phyloP scores from a whole-genome alignment of 2,888 invertebrate genomes.

The Byasa hedistus region DNA sequence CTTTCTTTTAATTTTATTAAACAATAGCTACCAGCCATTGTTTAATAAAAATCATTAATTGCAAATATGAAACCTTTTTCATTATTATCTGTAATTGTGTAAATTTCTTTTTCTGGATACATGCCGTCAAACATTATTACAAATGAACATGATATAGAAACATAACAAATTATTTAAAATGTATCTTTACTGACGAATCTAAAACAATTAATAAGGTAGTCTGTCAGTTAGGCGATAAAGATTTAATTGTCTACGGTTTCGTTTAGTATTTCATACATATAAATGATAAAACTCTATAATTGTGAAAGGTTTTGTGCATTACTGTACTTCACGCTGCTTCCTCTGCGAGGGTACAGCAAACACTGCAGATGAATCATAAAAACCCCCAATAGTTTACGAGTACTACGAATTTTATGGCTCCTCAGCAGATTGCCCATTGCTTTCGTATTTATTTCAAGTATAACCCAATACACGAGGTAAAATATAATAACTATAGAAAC shows the following conservation, averaged over 20 bases:
- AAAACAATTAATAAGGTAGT: too few species aligned
- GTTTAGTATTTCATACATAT: not conserved
- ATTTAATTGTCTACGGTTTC: not conserved
- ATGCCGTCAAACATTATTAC: too few species aligned
- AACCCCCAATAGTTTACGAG: constrained; percentile 75
- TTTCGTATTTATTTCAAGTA: constrained; percentile 35
- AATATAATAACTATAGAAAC: not conserved
- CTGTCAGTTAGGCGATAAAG: too few species aligned
- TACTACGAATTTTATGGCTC: constrained; percentile 63
- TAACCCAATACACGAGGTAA: constrained; percentile 1
- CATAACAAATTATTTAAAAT: too few species aligned
- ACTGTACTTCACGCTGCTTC: constrained; percentile 46
- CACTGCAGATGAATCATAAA: constrained; percentile 75
- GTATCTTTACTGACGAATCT: too few species aligned
- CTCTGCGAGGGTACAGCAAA: constrained; percentile 58
- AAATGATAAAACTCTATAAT: not conserved
- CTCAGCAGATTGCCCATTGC: constrained; percentile 38
- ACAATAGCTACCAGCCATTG: too few species aligned
- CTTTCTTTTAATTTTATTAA: not conserved
- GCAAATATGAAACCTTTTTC: too few species aligned
- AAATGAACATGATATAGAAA: too few species aligned
- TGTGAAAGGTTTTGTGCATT: constrained; percentile 38
- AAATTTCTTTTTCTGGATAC: too few species aligned
- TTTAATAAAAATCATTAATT: too few species aligned
- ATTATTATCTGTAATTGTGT: too few species aligned